Evolutionary conservation across 1,140 invertebrate species (phyloP), one percentile per base, ranked within the genome.

Genomic region (Xylocopa sonorina): DNA sequence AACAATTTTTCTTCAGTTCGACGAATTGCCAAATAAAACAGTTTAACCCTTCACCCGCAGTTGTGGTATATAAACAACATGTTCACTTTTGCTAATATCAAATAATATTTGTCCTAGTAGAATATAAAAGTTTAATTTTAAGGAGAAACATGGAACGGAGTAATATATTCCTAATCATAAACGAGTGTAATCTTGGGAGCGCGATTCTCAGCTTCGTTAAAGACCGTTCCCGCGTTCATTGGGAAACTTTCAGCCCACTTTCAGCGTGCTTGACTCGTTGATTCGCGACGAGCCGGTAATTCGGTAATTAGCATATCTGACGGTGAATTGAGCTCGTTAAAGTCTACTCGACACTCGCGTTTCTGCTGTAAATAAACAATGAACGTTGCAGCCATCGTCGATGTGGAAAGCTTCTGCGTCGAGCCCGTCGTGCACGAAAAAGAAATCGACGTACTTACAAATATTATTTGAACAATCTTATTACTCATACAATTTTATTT

Each of bases 241-340:
- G 66, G 4, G 32, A 27, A 43, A 69, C 34, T 55, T 69, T 69
- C 51, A 41, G 16, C 34, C n/a, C 51, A 21, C n/a, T 55, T 69
- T 69, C 18, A 21, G 48, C 27, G 21, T 16, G n/a, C 18, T 60
- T 32, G 68, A 27, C 51, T 29, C n/a, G 68, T 50, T 34, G 21
- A 27, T 27, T 51, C 43, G 46, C 72, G 12, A 63, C 48, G 32
- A 63, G 32, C n/a, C 27, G 51, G 38, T 73, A 58, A 73, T 73
- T 64, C 72, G 58, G 58, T 63, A 64, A 64, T 75, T 75, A 75
- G 72, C 60, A 53, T 64, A 55, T 55, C 72, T 64, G 34, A n/a
- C 29, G 12, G 48, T 29, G 60, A 75, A 75, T 64, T 27, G 48
- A 50, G 38, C 72, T 63, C 58, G 16, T 74, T n/a, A 16, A 7